Percentiles rank a stretch among this genome's conserved stretches.
Conservation (phyloP, 1,140 invertebrate genomes). For the Trichonephila clavata region DNA sequence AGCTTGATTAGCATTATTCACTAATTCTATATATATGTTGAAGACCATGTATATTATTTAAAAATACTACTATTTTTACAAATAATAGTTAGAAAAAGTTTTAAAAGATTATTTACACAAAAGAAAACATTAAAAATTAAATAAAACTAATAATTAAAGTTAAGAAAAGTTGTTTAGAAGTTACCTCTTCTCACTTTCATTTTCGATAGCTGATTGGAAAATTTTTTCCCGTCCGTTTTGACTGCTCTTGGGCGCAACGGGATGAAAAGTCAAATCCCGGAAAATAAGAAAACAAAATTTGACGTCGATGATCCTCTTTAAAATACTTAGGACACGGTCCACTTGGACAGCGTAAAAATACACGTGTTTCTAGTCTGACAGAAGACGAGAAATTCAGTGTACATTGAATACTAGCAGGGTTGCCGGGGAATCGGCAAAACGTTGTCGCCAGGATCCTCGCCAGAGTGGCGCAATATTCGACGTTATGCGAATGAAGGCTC, state of each 20-base stretch:
- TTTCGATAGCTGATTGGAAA: background rate
- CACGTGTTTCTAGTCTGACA: conserved; percentile 53
- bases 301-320: background rate
- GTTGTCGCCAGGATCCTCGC: background rate
- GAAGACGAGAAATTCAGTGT: conserved; percentile 32
- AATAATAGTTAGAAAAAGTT: too few species aligned
- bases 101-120: too few species aligned
- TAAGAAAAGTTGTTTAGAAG: too few species aligned
- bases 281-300: background rate
- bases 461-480: conserved; percentile 41
- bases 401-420: conserved; percentile 34
- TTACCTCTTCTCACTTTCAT: conserved; percentile 49
- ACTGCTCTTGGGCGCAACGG: background rate
- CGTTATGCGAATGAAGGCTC: conserved; percentile 42
- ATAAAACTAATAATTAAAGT: too few species aligned
- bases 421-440: conserved; percentile 14
- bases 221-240: background rate
- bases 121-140: too few species aligned
- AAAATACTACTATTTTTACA: too few species aligned
- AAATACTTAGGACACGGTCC: background rate
- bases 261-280: background rate
- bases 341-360: conserved; percentile 12
- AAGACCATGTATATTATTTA: too few species aligned
- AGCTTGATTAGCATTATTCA: too few species aligned
- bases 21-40: too few species aligned